These are phyloP conservation scores for Bos javanicus DNA, from an alignment of 2,113 vertebrate species.

Conservation along the genomic window DNA sequence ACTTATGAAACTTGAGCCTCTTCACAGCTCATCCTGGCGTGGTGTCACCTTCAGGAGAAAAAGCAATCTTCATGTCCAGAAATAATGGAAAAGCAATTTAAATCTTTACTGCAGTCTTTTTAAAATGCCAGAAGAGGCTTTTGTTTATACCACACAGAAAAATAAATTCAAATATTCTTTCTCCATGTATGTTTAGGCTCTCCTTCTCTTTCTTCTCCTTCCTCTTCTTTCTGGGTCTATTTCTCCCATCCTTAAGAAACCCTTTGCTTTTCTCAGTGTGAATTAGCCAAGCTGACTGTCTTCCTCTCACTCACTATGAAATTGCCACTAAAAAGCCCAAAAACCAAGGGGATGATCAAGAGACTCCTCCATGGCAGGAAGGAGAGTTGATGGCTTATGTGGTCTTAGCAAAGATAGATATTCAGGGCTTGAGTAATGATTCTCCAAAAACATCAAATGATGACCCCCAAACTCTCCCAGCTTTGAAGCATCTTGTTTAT, in stretches of 20 bases:
- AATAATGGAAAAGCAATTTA: constrained; percentile 47
- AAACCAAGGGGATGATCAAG: not conserved
- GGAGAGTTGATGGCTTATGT: not conserved
- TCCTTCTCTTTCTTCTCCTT: not conserved
- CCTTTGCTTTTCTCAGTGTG: not conserved
- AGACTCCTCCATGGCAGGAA: not conserved
- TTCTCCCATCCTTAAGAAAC: not conserved
- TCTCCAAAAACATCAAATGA: not conserved
- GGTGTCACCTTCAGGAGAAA: constrained; percentile 30
- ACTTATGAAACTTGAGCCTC: constrained; percentile 12
- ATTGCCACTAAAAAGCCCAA: not conserved
- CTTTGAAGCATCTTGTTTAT: not conserved
- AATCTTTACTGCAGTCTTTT: constrained; percentile 15
- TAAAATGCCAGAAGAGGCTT: constrained; percentile 19
- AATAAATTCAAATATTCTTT: not conserved
- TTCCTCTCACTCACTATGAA: not conserved
- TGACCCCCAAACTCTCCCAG: not conserved
- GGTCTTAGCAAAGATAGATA: not conserved
- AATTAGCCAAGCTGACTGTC: not conserved
- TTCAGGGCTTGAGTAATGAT: not conserved
- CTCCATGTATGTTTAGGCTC: not conserved
- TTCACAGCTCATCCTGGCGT: not conserved
- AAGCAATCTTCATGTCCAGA: constrained; percentile 40
- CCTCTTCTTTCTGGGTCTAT: not conserved
- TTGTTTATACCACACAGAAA: constrained; percentile 9